These are phyloP conservation scores for Xanthia icteritia DNA, from an alignment of 2,888 invertebrate species.

Conservation along the genomic window DNA sequence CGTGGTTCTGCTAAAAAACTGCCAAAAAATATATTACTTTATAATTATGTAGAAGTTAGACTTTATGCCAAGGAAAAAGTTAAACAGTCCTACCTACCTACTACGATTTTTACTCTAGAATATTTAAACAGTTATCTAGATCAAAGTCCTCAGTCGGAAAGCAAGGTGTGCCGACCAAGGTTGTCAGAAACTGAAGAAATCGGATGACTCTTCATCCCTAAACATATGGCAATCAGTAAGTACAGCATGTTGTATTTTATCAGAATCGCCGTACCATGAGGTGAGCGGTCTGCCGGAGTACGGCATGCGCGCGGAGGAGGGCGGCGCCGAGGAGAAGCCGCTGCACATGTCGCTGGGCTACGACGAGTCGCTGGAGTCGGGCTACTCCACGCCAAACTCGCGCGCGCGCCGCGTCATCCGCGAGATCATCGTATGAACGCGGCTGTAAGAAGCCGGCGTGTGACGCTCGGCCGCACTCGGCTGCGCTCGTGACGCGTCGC, in stretches of 20 bases:
- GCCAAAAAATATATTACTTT: constrained; percentile 17
- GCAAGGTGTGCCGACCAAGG: not conserved
- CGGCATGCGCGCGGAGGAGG: constrained; percentile 94
- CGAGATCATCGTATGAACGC: constrained; percentile 96
- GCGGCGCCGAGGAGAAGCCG: constrained; percentile 94
- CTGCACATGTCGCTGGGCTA: constrained; percentile 97
- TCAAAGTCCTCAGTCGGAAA: not conserved
- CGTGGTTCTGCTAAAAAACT: constrained; percentile 23
- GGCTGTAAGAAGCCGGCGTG: constrained; percentile 59
- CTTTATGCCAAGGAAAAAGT: not conserved
- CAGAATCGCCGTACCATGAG: constrained; percentile 98
- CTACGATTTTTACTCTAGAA: not conserved
- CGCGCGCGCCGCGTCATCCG: constrained; percentile 97
- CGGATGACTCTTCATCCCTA: not conserved
- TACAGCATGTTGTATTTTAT: constrained; percentile 29
- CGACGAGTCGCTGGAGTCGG: constrained; percentile 98
- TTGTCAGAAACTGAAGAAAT: not conserved
- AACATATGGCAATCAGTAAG: not conserved
- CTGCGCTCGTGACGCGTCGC: constrained; percentile 24
- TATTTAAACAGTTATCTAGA: not conserved
- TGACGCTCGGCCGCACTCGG: constrained; percentile 39
- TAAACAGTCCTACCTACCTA: not conserved
- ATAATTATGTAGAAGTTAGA: not conserved
- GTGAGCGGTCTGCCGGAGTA: constrained; percentile 97
- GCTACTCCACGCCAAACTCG: constrained; percentile 98